Evolutionary conservation across 2,113 vertebrate genomes (phyloP).

Genomic region (Herpetotheres cachinnans): DNA sequence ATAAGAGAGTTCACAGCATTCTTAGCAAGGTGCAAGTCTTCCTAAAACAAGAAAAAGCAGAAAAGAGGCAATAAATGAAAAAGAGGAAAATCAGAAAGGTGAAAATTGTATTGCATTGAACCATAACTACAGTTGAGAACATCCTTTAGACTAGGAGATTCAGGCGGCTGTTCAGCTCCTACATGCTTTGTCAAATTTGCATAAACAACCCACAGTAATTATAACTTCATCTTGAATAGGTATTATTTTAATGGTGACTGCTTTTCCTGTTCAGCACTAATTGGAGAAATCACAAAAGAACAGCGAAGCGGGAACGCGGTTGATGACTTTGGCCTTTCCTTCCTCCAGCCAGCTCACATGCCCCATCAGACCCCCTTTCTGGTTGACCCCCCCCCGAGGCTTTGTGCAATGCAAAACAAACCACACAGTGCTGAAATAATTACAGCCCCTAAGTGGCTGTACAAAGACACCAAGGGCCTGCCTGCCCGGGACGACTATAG

Average conservation of each 20-base stretch:
- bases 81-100: neutral
- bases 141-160: neutral
- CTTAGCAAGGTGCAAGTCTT: neutral
- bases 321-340: neutral
- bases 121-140: neutral
- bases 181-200: neutral
- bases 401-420: neutral
- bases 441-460: neutral
- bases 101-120: neutral
- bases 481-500: fast-evolving
- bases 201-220: constrained; percentile 3
- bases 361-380: neutral
- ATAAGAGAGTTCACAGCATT: neutral
- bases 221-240: neutral
- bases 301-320: neutral
- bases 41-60: neutral
- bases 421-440: neutral
- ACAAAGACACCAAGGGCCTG: neutral
- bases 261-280: neutral
- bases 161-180: neutral
- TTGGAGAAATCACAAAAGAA: neutral
- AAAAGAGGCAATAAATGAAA: neutral
- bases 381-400: neutral
- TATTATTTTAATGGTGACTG: neutral
- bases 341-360: neutral